These are phyloP conservation scores for Zygogramma bicolorata DNA, from an alignment of 2,888 invertebrate species.

Conservation along the genomic window DNA sequence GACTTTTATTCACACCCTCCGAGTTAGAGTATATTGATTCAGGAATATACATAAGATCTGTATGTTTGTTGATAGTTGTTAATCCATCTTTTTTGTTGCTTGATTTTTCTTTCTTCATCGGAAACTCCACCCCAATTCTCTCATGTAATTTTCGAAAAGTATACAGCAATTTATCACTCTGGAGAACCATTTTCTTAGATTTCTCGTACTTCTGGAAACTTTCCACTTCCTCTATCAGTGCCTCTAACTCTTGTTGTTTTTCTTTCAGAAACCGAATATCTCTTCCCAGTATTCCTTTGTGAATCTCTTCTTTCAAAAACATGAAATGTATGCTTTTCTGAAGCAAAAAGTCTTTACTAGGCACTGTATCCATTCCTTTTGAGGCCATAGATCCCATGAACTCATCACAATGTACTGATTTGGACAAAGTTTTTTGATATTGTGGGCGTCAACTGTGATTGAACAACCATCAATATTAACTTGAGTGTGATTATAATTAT, in stretches of 20 bases:
- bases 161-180: neutral
- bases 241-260: neutral
- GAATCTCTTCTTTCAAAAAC: neutral
- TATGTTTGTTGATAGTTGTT: neutral
- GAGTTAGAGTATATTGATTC: neutral
- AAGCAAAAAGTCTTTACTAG: neutral
- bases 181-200: neutral
- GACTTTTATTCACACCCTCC: neutral
- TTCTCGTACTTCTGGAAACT: neutral
- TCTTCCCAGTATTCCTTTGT: neutral
- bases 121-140: neutral
- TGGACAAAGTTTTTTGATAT: neutral
- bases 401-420: neutral
- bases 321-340: neutral
- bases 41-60: neutral
- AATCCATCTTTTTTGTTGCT: neutral
- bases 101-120: neutral
- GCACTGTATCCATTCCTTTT: neutral
- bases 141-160: neutral
- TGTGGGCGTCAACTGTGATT: neutral
- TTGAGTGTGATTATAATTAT: too few relatives aligned
- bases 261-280: neutral
- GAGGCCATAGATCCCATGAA: neutral
- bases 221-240: neutral
- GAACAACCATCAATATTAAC: too few relatives aligned